A percentile compares a stretch with the other conserved stretches of the same genome.
These are phyloP conservation scores for Labroides dimidiatus DNA, from an alignment of 2,797 vertebrate genomes.

Conservation along the genomic window DNA sequence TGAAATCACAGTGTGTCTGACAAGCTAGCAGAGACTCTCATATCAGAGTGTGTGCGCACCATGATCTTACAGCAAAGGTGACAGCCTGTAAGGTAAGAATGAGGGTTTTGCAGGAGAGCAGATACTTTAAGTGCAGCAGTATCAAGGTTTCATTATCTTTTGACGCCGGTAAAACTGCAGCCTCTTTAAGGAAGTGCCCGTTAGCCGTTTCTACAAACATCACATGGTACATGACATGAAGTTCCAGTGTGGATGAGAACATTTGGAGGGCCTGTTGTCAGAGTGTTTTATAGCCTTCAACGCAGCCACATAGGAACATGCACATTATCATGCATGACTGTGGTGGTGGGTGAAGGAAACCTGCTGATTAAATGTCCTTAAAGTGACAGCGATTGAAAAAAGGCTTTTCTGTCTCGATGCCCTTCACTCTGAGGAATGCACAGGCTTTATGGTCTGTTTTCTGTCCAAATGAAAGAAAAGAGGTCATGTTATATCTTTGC, in stretches of 20 bases:
- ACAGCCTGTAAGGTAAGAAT: constrained; percentile 44
- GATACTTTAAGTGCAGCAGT: background rate
- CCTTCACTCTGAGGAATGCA: constrained; percentile 24
- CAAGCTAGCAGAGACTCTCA: constrained; percentile 14
- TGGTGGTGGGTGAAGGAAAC: constrained; percentile 60
- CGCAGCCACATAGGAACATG: constrained; percentile 44
- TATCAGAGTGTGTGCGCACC: constrained; percentile 5
- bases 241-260: constrained; percentile 17
- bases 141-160: constrained; percentile 19
- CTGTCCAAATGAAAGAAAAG: constrained; percentile 15
- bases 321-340: constrained; percentile 68
- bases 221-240: constrained; percentile 7
- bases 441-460: constrained; percentile 20
- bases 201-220: constrained; percentile 17
- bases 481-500: background rate
- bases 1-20: constrained; percentile 36
- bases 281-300: constrained; percentile 52
- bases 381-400: constrained; percentile 49
- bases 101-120: constrained; percentile 1
- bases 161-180: constrained; percentile 4
- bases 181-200: constrained; percentile 22
- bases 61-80: constrained; percentile 32
- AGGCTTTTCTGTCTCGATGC: constrained; percentile 15
- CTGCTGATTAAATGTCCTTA: constrained; percentile 70
- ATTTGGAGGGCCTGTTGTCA: constrained; percentile 36